These are phyloP conservation scores for Dryomyza anilis DNA, from an alignment of 2,888 invertebrate species.

Conservation along the genomic window DNA sequence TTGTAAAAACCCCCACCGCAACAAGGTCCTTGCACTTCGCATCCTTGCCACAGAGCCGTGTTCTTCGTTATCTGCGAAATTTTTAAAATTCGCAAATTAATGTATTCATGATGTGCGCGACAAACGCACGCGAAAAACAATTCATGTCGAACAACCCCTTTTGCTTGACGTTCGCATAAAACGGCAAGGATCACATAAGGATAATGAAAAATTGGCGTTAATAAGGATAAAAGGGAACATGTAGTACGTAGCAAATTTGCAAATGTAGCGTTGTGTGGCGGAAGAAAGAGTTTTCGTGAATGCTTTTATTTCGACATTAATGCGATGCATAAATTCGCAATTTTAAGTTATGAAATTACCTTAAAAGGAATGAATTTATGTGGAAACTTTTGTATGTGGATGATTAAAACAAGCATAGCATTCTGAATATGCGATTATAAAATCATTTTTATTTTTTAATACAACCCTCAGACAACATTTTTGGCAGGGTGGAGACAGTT, in stretches of 20 bases:
- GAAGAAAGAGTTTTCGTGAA: background rate
- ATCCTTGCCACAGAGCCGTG: background rate
- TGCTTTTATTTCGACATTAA: background rate
- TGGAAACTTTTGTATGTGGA: no score
- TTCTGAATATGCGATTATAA: no score
- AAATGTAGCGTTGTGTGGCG: background rate
- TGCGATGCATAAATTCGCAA: background rate
- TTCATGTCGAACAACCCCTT: constrained; percentile 7
- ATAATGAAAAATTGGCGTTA: constrained; percentile 18
- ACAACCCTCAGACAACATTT: no score
- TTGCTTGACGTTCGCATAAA: background rate
- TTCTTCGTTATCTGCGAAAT: constrained; percentile 7
- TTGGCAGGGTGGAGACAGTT: no score
- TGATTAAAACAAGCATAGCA: no score
- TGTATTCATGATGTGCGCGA: constrained; percentile 7
- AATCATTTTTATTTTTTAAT: no score
- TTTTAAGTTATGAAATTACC: no score
- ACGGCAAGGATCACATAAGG: constrained; percentile 11
- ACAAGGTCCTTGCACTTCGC: background rate
- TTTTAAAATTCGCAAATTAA: constrained; percentile 18
- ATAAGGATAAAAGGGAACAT: background rate
- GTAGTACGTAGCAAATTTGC: background rate
- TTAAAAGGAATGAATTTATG: no score
- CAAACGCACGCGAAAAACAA: background rate
- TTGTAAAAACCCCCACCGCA: background rate